phyloP scores from a whole-genome alignment of 2,888 invertebrate genomes.

The Nephrotoma guestfalica region DNA sequence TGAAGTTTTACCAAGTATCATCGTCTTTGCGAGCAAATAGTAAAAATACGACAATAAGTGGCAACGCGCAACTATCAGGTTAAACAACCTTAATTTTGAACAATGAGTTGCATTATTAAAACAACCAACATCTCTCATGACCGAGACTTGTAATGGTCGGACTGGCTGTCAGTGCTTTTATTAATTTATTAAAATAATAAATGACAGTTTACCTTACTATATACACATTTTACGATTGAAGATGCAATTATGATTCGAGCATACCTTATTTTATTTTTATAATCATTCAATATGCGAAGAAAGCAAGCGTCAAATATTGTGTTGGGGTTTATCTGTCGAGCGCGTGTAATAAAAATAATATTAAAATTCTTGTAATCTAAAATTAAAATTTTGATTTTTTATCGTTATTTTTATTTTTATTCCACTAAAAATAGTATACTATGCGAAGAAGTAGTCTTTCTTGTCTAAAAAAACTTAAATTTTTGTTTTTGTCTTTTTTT shows the following conservation, averaged over 20 bases:
- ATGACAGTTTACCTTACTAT: not conserved
- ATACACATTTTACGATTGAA: not conserved
- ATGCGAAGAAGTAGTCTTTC: not conserved
- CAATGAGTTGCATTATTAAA: no score
- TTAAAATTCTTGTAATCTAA: not conserved
- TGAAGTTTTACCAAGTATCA: no score
- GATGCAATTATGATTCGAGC: not conserved
- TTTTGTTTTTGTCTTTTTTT: not conserved
- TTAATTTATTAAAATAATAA: not conserved
- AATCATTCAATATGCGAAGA: not conserved
- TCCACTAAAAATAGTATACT: not conserved
- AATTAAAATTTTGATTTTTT: not conserved
- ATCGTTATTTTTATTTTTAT: not conserved
- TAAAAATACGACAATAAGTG: no score
- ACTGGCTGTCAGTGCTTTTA: no score
- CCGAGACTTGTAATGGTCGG: no score
- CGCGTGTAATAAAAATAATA: not conserved
- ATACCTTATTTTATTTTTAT: not conserved
- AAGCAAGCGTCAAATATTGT: not conserved
- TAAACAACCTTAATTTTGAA: no score
- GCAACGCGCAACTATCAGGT: no score
- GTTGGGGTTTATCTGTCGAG: not conserved
- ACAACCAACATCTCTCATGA: no score
- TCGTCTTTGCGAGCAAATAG: no score
- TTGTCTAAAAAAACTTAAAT: not conserved